Base-by-base conservation (phyloP, 2,888 invertebrate genomes). In the Pterobdella sp. region DNA sequence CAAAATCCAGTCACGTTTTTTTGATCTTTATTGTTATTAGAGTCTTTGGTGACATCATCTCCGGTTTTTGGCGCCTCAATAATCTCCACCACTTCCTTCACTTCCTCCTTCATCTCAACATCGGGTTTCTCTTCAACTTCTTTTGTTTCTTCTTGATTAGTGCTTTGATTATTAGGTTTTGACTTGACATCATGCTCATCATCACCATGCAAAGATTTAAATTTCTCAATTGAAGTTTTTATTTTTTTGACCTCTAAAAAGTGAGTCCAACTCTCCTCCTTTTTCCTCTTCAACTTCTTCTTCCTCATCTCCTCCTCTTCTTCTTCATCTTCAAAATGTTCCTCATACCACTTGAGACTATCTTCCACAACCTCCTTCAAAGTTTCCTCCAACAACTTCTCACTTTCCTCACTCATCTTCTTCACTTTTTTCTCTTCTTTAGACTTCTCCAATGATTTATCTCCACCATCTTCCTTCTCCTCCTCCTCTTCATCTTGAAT, bases 141-240 rank as follows among this genome's bases (percentile, higher is more conserved):
- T 2, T 37, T 68, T n/a, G 7, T 1, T 26, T 29, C 49, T 18
- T 67, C 67, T 22, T 34, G 34, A n/a, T 34, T 26, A 36, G 26
- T 35, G 26, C 26, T 35, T 29, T 35, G 49, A 65, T 26, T 18
- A 22, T 32, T 52, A 22, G 26, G 34, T 14, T 67, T n/a, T n/a
- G n/a, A n/a, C n/a, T n/a, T n/a, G n/a, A n/a, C 36, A 31, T 74
- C 69, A 26, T 37, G 52, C 10, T 63, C 69, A 22, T n/a, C 68
- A 56, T 31, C 68, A n/a, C 69, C 56, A 1, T 31, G 56, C 22
- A 36, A 49, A 35, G 52, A 34, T 60, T 73, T 67, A 26, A 68
- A 35, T 68, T 66, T 66, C 35, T 65, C 36, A 34, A 35, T 3
- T 2, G 34, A 66, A 35, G 36, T 66, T 18, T 66, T 72, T 18